A percentile compares a stretch with the other conserved stretches of the same genome.
Conservation (phyloP, 2,888 invertebrate genomes). For the Drosophila dives region DNA sequence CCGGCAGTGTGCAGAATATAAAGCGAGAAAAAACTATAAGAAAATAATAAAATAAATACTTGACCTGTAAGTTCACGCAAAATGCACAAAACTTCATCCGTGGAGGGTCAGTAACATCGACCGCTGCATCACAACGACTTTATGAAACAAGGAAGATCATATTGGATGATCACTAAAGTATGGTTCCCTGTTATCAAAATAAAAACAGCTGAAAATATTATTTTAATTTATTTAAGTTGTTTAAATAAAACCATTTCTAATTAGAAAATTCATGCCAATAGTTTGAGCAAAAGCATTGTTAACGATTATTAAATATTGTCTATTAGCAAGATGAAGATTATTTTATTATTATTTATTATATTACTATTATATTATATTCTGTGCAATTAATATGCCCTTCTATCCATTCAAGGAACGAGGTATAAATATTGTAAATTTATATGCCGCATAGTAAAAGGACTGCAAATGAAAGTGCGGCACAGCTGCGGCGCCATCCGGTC, state of each 20-base stretch:
- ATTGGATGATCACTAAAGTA: background rate
- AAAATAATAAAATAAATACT: constrained; percentile 58
- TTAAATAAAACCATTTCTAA: background rate
- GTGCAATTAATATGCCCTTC: constrained; percentile 9
- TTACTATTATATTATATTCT: too few relatives aligned
- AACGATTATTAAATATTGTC: background rate
- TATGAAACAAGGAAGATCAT: constrained; percentile 11
- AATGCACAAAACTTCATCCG: constrained; percentile 26
- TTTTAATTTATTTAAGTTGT: background rate
- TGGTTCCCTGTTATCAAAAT: background rate
- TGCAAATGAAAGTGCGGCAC: constrained; percentile 29
- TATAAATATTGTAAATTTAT: constrained; percentile 58
- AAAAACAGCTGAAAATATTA: too few relatives aligned
- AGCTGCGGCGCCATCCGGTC: constrained; percentile 4
- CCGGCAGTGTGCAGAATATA: constrained; percentile 4
- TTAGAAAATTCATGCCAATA: background rate
- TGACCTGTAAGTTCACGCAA: constrained; percentile 62
- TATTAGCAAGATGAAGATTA: background rate
- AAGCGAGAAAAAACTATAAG: constrained; percentile 4
- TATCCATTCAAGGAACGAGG: background rate
- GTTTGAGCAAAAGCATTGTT: background rate
- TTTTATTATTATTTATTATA: too few relatives aligned
- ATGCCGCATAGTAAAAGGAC: constrained; percentile 33
- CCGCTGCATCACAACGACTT: constrained; percentile 19
- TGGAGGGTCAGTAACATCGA: constrained; percentile 9